Evolutionary conservation across 2,888 invertebrate species (phyloP).

Genomic region (Crossocerus cetratus): DNA sequence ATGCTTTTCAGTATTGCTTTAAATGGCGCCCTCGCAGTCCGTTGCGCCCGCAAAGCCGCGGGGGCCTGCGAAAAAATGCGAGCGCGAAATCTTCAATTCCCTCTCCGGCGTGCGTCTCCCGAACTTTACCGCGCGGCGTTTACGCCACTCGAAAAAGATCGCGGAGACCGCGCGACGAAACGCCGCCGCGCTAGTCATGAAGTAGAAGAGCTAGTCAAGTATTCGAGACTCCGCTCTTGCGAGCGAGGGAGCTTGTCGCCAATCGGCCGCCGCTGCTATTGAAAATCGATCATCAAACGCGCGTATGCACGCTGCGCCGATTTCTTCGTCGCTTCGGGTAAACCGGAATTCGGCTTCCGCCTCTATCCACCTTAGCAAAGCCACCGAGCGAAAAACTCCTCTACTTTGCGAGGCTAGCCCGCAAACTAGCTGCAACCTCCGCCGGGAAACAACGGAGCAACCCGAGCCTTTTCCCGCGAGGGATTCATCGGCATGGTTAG

Average conservation of each 20-base stretch:
- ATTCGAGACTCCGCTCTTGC: neutral
- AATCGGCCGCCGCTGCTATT: neutral
- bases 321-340: no score
- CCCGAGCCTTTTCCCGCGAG: no score
- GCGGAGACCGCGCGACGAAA: neutral
- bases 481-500: no score
- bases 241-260: neutral
- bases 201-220: neutral
- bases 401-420: no score
- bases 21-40: neutral
- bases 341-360: no score
- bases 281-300: neutral
- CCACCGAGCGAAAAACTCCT: no score
- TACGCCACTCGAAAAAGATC: neutral
- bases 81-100: neutral
- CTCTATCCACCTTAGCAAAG: no score
- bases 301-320: neutral
- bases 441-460: no score
- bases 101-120: neutral
- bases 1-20: slow-evolving; percentile 1
- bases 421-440: no score
- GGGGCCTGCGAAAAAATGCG: neutral
- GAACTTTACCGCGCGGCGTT: neutral
- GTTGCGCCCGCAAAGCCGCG: neutral
- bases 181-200: no score